These are phyloP conservation scores for Apolygus lucorum DNA, from an alignment of 1,140 invertebrate species.

Conservation along the genomic window DNA sequence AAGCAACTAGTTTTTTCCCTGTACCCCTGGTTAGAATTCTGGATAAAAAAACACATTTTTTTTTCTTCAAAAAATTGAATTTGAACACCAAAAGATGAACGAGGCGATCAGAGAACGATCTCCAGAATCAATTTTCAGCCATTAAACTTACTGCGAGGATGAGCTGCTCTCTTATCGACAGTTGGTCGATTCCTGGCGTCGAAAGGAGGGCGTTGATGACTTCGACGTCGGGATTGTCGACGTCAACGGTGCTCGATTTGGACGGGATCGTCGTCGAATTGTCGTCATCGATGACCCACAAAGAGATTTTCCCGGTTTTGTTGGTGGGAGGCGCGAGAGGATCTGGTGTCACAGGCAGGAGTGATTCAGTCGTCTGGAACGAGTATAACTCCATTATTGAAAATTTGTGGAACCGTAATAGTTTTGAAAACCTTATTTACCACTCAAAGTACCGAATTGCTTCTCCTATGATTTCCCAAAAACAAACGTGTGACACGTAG, in stretches of 20 bases:
- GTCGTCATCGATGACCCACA: slow-evolving; percentile 29
- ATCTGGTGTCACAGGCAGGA: slow-evolving; percentile 10
- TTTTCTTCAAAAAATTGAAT: no score
- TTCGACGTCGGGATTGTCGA: slow-evolving; percentile 24
- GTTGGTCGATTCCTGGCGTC: slow-evolving; percentile 22
- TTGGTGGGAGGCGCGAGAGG: neutral
- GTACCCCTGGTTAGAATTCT: no score
- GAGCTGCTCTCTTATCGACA: slow-evolving; percentile 28
- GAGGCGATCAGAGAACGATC: no score
- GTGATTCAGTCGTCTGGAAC: neutral
- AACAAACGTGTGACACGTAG: no score
- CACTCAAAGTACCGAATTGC: no score
- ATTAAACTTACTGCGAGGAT: slow-evolving; percentile 30
- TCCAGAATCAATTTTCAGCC: no score
- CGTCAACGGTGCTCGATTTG: slow-evolving; percentile 1
- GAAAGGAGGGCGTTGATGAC: slow-evolving; percentile 28
- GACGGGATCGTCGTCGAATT: neutral
- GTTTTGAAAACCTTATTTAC: no score
- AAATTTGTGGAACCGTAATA: no score
- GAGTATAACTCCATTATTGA: neutral
- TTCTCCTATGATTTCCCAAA: no score
- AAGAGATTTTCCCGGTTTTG: slow-evolving; percentile 31
- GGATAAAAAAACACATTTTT: no score
- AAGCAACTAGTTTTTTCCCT: no score
- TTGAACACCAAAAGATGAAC: no score